phyloP scores from a whole-genome alignment of 35 echinoderm and acorn worm species.

The Eucidaris tribuloides region DNA sequence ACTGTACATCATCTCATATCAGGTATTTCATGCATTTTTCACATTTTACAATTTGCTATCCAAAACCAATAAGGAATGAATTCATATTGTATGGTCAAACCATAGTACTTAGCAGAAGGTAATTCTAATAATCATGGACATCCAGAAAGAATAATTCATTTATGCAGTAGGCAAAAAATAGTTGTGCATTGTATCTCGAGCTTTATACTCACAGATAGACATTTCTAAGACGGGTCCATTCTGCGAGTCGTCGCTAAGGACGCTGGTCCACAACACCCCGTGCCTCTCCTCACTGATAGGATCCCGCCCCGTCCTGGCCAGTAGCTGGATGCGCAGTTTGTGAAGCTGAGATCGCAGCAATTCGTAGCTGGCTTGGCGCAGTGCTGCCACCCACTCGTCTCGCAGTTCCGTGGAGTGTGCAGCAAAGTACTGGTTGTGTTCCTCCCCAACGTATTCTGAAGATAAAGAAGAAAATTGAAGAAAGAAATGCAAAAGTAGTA shows the following conservation, averaged over 20 bases:
- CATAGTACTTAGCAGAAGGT: too few relatives aligned
- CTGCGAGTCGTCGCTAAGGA: constrained; percentile 37
- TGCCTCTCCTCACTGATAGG: constrained; percentile 76
- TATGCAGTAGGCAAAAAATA: too few relatives aligned
- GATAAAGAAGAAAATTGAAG: not conserved
- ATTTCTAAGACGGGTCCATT: constrained; percentile 90
- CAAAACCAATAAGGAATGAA: too few relatives aligned
- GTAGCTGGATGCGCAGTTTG: constrained; percentile 61
- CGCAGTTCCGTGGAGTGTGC: constrained; percentile 91
- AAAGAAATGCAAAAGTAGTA: not conserved
- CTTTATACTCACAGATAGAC: constrained; percentile 93
- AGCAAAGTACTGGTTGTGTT: constrained; percentile 94
- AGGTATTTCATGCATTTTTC: too few relatives aligned
- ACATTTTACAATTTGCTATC: too few relatives aligned
- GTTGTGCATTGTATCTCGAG: too few relatives aligned
- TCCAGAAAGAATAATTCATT: too few relatives aligned
- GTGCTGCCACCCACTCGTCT: constrained; percentile 90
- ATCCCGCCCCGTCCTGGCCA: constrained; percentile 89
- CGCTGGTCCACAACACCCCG: constrained; percentile 52
- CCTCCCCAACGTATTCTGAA: constrained; percentile 83
- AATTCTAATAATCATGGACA: too few relatives aligned
- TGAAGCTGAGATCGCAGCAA: constrained; percentile 70
- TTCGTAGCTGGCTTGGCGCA: constrained; percentile 93
- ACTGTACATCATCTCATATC: too few relatives aligned
- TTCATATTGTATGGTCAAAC: too few relatives aligned